A percentile compares a stretch with the other conserved stretches of the same genome.
Conservation (phyloP, 2,113 vertebrate species). For the Percina caprodes region DNA sequence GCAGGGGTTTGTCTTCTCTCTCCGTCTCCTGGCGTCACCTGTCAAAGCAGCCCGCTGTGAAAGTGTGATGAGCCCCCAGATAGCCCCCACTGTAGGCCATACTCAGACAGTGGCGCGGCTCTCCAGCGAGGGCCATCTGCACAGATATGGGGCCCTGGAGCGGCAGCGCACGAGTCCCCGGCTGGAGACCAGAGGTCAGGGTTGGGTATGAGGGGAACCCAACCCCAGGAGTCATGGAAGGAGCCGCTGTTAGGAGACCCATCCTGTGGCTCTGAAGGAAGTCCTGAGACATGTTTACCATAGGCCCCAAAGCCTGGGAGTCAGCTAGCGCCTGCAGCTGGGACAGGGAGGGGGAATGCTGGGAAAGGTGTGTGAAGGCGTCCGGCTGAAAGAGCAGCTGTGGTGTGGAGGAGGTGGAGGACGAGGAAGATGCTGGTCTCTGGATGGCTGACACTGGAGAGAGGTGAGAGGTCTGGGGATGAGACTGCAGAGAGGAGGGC, state of each 20-base stretch:
- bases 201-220: conserved; percentile 77
- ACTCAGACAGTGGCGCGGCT: conserved; percentile 83
- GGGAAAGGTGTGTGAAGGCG: conserved; percentile 81
- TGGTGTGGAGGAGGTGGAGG: conserved; percentile 78
- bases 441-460: conserved; percentile 75
- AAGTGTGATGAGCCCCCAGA: conserved; percentile 82
- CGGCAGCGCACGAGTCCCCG: conserved; percentile 76
- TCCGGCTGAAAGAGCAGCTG: conserved; percentile 89
- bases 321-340: conserved; percentile 86
- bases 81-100: conserved; percentile 84
- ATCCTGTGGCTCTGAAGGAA: conserved; percentile 86
- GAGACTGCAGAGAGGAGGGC: conserved; percentile 73
- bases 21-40: conserved; percentile 87
- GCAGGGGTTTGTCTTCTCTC: conserved; percentile 65
- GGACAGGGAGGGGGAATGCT: conserved; percentile 79
- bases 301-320: conserved; percentile 85
- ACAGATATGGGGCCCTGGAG: conserved; percentile 84
- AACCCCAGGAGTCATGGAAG: conserved; percentile 63
- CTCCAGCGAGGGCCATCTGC: conserved; percentile 85
- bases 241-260: conserved; percentile 71
- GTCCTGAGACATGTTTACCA: conserved; percentile 85
- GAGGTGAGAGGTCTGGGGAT: conserved; percentile 74
- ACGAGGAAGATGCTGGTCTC: conserved; percentile 71
- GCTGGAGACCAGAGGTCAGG: conserved; percentile 76
- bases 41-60: conserved; percentile 87